A percentile compares a stretch with the other conserved stretches of the same genome.
Conservation (phyloP, 2,888 invertebrate species). For the Eristalinus sepulchralis region DNA sequence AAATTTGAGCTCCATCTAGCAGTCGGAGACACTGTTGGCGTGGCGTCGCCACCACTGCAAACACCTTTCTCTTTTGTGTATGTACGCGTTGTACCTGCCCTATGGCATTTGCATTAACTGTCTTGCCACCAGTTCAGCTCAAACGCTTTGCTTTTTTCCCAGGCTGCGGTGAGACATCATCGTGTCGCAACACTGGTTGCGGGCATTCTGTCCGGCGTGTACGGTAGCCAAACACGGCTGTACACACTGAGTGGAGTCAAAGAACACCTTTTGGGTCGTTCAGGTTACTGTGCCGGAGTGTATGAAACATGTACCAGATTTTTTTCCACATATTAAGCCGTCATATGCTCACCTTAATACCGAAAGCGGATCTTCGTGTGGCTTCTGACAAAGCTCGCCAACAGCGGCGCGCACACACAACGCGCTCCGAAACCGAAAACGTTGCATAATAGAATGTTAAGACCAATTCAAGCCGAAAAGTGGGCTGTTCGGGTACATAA, state of each 20-base stretch:
- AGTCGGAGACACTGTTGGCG: conserved; percentile 30
- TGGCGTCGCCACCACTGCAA: conserved; percentile 17
- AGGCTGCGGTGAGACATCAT: background rate
- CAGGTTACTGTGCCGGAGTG: conserved; percentile 21
- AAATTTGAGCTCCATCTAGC: conserved; percentile 55
- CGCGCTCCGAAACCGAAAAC: background rate
- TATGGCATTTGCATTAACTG: conserved; percentile 63
- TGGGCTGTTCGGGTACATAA: conserved; percentile 19
- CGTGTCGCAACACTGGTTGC: conserved; percentile 35
- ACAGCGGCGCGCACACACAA: background rate
- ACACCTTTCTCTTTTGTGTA: conserved; percentile 63
- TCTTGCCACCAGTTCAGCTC: conserved; percentile 18
- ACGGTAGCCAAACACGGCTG: conserved; percentile 17
- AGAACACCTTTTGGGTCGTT: conserved; percentile 53
- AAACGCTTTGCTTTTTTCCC: conserved; percentile 33
- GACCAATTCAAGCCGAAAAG: conserved; percentile 32
- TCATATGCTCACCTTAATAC: conserved; percentile 39
- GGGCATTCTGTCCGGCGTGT: conserved; percentile 15
- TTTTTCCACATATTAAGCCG: conserved; percentile 14
- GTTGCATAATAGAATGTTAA: conserved; percentile 44
- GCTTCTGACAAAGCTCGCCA: conserved; percentile 25
- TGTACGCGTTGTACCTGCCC: conserved; percentile 40
- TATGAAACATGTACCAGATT: conserved; percentile 6
- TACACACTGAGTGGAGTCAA: conserved; percentile 4
- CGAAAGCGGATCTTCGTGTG: conserved; percentile 49